Percentiles rank a stretch among this genome's conserved stretches.
Evolutionary conservation across 2,888 invertebrate genomes (phyloP).

Genomic region (Meteorus colon): DNA sequence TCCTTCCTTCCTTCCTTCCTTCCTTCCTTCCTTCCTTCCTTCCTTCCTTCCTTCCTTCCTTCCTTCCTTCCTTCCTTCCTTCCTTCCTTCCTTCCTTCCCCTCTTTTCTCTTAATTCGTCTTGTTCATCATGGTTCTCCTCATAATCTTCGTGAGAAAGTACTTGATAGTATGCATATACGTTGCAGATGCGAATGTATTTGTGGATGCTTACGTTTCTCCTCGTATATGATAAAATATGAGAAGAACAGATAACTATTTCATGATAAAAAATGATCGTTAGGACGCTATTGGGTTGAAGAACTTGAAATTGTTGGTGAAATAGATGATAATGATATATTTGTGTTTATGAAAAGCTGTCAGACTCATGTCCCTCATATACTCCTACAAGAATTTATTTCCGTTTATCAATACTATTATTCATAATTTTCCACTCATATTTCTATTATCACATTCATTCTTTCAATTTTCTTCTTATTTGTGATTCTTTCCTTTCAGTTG

Average conservation of each 20-base stretch:
- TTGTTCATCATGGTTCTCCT: too few species aligned
- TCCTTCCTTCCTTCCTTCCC: too few species aligned
- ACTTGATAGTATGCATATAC: background rate
- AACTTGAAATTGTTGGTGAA: conserved; percentile 12
- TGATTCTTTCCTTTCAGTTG: background rate
- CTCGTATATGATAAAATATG: background rate
- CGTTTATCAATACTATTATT: too few species aligned
- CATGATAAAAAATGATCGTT: background rate
- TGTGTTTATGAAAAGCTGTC: background rate
- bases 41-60: conserved; percentile 49
- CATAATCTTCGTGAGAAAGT: background rate
- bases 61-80: background rate
- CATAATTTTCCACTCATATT: too few species aligned
- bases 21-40: conserved; percentile 41
- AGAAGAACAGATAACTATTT: background rate
- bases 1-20: conserved; percentile 48
- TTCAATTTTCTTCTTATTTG: too few species aligned
- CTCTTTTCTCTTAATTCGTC: too few species aligned
- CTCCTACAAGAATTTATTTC: background rate
- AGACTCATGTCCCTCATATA: conserved; percentile 12
- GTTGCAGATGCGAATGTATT: background rate
- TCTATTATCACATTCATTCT: too few species aligned
- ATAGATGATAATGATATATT: conserved; percentile 9
- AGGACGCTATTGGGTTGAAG: background rate
- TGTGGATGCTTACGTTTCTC: background rate